Base-by-base conservation (phyloP, 2,113 vertebrate genomes). In the Mormyrus lacerda region DNA sequence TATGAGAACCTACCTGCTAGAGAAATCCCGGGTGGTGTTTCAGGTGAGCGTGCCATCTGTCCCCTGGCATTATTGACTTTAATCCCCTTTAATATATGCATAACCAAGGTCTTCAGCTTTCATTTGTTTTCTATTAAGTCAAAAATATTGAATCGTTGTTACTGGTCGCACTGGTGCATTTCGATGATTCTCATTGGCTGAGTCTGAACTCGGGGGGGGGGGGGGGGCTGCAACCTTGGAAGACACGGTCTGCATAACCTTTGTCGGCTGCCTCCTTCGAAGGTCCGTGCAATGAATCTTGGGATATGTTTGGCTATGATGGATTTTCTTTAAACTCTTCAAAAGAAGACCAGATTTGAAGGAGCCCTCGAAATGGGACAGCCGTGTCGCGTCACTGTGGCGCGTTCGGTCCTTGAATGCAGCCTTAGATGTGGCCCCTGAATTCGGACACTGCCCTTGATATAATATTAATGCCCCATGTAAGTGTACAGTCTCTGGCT, bases 1-100 rank as follows among this genome's bases (percentile, higher is more conserved):
- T 94, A 99, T 99, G 98, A 98, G 98, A 93, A 99, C 98, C 73
- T 99, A 99, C 91, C 97, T 99, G 85, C 95, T 99, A 92, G 98
- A 99, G 92, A 99, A 99, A 90, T 99, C 98, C 0, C 95, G 98
- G 91, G 98, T 99, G 90, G 97, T 99, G 11, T 99, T 99, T 93
- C 99, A 99, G 97, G 99, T 99, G 95, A 96, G 94, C 21, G 45
- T n/a, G 27, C 13, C 48, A 61, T 24, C 10, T 85, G 42, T 48
- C 42, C 10, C 19, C 24, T 9, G 11, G 24, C 19, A 69, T 27
- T 69, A 13, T 13, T 31, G 3, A 69, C 61, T 31, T 31, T 31
- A 69, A 83, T 83, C 35, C 19, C 35, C 9, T 83, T 83, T 19
- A 42, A 83, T 83, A 4, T 83, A 45, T 83, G 79, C 42, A 83